Base-by-base conservation (phyloP, 2,113 vertebrate genomes). In the Stegastes partitus region DNA sequence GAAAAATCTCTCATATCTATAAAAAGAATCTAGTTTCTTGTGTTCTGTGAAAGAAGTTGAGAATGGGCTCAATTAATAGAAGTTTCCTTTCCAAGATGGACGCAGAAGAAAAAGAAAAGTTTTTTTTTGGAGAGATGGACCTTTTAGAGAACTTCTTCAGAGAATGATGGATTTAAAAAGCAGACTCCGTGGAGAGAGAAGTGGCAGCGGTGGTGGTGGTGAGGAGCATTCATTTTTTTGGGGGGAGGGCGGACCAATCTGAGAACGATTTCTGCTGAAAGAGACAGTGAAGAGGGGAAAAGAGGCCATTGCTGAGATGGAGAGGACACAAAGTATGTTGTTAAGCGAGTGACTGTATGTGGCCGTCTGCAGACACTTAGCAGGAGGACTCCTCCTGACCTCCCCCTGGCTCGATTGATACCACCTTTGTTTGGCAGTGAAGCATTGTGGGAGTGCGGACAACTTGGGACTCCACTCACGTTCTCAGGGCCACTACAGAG, bases 391-490 rank as follows among this genome's bases (percentile, higher is more conserved):
- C 57, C 69, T 61, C n/a, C 64, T 54, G 69, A 74, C 76, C 8
- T 45, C 45, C 70, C 47, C 28, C 59, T 1, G n/a, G 4, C 6
- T n/a, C 4, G 74, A 78, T 53, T 81, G 88, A 80, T 81, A 67
- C 70, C 18, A 37, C 65, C 74, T 82, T 88, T 83, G 69, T 90
- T 65, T 37, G 66, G 62, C 59, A 51, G 49, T 76, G 81, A 82
- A 45, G 82, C 65, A 80, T 62, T 54, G 44, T 86, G 80, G 79
- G 54, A 81, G 44, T 3, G 45, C 1, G n/a, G 61, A 66, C 57
- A 9, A 72, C 78, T 89, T 83, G 62, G 78, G 51, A 81, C 45
- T 79, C 82, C 7, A 0, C 7, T 83, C 86, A 89, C 82, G 75
- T 84, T 68, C 76, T 72, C 63, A 15, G 47, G 55, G 63, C 73